Conservation (phyloP, 2,888 invertebrate genomes). For the Halictus ligatus region DNA sequence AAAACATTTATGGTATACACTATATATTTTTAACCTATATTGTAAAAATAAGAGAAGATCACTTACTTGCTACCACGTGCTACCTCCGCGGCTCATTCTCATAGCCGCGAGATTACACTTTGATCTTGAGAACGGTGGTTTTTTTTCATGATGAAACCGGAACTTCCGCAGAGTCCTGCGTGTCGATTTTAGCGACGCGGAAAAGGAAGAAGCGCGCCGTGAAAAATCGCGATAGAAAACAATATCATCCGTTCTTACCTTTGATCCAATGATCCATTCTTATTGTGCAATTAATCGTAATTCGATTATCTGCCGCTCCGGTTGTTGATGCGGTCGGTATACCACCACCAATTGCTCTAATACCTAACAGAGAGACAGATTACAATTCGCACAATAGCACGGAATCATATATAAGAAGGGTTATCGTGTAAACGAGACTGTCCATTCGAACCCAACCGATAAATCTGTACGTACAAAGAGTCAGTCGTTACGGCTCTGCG, state of each 20-base stretch:
- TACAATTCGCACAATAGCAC: neutral
- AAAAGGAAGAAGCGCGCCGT: too few species aligned
- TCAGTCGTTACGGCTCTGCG: neutral
- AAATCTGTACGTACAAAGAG: slow-evolving; percentile 16
- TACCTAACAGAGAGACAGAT: slow-evolving; percentile 17
- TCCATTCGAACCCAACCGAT: slow-evolving; percentile 29
- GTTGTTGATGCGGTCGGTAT: neutral
- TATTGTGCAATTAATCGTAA: neutral
- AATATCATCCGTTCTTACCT: too few species aligned
- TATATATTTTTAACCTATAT: too few species aligned
- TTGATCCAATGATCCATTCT: slow-evolving; percentile 1
- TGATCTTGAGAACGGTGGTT: neutral
- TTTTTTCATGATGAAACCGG: neutral
- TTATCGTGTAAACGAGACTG: slow-evolving; percentile 11
- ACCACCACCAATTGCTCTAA: slow-evolving; percentile 20
- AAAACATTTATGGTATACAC: too few species aligned
- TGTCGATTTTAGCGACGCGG: neutral
- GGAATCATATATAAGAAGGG: slow-evolving; percentile 40
- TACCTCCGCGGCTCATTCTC: too few species aligned
- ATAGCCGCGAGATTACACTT: neutral
- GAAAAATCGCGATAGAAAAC: neutral
- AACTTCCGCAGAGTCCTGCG: neutral
- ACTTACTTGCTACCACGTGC: too few species aligned
- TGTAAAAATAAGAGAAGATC: too few species aligned
- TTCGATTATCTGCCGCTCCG: slow-evolving; percentile 6